Percentiles rank a stretch among this genome's conserved stretches.
These are phyloP conservation scores for Nestor notabilis DNA, from an alignment of 2,113 vertebrate species.

Conservation along the genomic window DNA sequence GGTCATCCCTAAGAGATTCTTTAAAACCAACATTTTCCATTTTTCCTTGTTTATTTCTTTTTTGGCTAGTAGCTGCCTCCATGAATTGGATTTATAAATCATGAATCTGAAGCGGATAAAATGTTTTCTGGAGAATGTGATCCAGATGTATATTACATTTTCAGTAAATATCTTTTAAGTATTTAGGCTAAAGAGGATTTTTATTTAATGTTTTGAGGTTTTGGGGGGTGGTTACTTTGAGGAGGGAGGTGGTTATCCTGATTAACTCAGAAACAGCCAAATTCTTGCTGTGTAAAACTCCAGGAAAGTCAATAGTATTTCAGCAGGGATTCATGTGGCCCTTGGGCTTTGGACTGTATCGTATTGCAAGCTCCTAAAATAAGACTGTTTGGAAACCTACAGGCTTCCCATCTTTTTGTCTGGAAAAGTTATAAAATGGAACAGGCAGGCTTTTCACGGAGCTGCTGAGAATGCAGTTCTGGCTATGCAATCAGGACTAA, in stretches of 20 bases:
- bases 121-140: constrained; percentile 35
- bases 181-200: background rate
- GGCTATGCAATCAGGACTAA: constrained; percentile 71
- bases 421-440: constrained; percentile 67
- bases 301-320: constrained; percentile 13
- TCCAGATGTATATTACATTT: constrained; percentile 18
- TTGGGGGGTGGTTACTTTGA: background rate
- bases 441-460: constrained; percentile 59
- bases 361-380: constrained; percentile 41
- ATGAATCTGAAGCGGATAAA: background rate
- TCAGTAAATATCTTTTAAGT: constrained; percentile 2
- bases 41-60: constrained; percentile 36
- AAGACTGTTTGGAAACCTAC: constrained; percentile 25
- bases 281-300: constrained; percentile 12
- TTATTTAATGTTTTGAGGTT: background rate
- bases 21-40: constrained; percentile 37
- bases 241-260: background rate
- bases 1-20: constrained; percentile 30
- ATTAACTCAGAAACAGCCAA: constrained; percentile 5
- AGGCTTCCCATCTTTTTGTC: constrained; percentile 47
- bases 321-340: constrained; percentile 27
- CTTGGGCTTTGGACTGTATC: constrained; percentile 17
- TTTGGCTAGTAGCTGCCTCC: constrained; percentile 26
- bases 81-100: constrained; percentile 22
- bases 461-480: constrained; percentile 66